Conservation (phyloP, 2,797 vertebrate genomes). For the Sciaenops ocellatus region DNA sequence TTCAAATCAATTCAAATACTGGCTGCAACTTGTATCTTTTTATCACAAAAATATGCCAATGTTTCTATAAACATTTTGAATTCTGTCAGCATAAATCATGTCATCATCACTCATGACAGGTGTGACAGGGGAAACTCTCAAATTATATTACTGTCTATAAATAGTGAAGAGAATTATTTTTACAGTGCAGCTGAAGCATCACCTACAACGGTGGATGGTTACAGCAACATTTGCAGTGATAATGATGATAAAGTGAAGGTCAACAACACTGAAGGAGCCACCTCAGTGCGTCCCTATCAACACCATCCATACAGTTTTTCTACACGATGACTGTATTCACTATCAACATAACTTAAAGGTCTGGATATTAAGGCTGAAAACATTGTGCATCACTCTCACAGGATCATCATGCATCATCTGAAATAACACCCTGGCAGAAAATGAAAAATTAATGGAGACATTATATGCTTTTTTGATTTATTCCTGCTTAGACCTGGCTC, state of each 20-base stretch:
- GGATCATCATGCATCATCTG: constrained; percentile 9
- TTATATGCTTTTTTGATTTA: constrained; percentile 21
- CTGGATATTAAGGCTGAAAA: constrained; percentile 17
- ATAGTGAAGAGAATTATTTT: not conserved
- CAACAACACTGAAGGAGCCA: not conserved
- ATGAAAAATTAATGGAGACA: constrained; percentile 12
- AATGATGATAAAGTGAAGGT: constrained; percentile 26
- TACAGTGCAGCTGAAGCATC: not conserved
- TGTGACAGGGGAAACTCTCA: not conserved
- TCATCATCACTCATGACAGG: not conserved
- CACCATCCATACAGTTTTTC: constrained; percentile 14
- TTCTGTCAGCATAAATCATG: not conserved
- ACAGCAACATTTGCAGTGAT: not conserved
- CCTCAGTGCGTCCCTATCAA: not conserved
- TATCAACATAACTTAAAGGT: constrained; percentile 17
- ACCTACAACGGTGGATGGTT: not conserved
- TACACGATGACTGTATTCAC: not conserved
- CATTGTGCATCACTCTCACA: constrained; percentile 20
- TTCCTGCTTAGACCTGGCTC: constrained; percentile 3
- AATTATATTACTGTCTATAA: not conserved
- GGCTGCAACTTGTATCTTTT: not conserved
- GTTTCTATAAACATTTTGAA: not conserved
- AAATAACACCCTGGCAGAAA: constrained; percentile 16
- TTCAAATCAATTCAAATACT: too few relatives aligned
- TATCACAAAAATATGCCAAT: not conserved